phyloP scores from a whole-genome alignment of 37 sponge, comb jelly and placozoan genomes.

The Hormiphora californensis region DNA sequence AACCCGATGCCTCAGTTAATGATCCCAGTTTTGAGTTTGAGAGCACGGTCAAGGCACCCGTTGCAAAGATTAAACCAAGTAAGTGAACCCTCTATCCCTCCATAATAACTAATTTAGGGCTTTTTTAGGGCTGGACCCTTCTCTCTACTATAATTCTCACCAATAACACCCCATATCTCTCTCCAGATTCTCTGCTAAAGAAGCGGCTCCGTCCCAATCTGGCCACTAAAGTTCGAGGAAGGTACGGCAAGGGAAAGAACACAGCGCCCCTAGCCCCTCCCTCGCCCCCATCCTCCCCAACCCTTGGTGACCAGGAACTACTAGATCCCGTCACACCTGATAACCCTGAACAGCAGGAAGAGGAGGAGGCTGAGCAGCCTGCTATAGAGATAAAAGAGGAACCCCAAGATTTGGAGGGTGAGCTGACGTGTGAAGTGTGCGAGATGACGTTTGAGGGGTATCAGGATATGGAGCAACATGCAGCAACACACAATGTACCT shows the following conservation, averaged over 20 bases:
- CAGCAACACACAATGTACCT: neutral
- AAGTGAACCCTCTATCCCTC: neutral
- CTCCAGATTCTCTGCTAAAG: conserved; percentile 31
- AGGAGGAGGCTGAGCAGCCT: too few relatives aligned
- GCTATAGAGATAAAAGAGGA: neutral
- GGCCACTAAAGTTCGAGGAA: conserved; percentile 23
- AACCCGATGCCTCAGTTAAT: conserved; percentile 23
- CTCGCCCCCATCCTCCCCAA: neutral
- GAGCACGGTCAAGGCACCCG: neutral
- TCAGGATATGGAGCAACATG: neutral
- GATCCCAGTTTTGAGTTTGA: conserved; percentile 51
- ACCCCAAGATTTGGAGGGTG: neutral
- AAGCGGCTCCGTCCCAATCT: conserved; percentile 41
- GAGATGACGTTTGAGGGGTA: conserved; percentile 34
- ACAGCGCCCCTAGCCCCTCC: neutral
- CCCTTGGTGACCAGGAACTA: neutral
- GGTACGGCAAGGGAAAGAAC: neutral
- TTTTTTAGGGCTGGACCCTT: too few relatives aligned
- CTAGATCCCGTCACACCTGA: too few relatives aligned
- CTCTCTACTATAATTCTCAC: too few relatives aligned
- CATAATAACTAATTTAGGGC: too few relatives aligned
- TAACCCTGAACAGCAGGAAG: too few relatives aligned
- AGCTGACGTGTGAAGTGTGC: conserved; percentile 36
- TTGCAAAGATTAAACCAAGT: neutral
- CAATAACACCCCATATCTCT: neutral